These are phyloP conservation scores for Trichechus manatus DNA, from an alignment of 2,113 vertebrate genomes.

Conservation along the genomic window DNA sequence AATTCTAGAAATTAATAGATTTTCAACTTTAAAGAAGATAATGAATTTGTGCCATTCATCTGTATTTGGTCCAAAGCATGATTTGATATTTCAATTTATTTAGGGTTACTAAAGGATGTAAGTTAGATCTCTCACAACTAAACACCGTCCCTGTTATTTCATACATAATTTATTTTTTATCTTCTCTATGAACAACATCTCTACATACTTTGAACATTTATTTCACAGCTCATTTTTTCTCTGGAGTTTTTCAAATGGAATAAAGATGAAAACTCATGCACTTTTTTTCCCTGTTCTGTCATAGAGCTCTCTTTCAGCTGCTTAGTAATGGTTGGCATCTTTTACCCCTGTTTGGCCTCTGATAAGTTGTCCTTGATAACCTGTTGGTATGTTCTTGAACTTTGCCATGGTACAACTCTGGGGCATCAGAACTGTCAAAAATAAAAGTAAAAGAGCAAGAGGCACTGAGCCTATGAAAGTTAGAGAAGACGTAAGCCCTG, in stretches of 20 bases:
- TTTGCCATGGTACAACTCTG: conserved; percentile 66
- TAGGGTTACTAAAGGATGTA: not conserved
- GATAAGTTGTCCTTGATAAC: conserved; percentile 69
- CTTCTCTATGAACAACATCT: not conserved
- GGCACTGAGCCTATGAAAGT: conserved; percentile 58
- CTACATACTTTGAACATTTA: not conserved
- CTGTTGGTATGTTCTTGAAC: conserved; percentile 78
- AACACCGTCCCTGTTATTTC: not conserved
- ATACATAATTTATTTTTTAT: not conserved
- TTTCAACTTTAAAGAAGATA: not conserved
- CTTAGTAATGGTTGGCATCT: conserved; percentile 69
- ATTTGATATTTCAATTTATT: not conserved
- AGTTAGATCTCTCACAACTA: not conserved
- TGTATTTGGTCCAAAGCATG: not conserved
- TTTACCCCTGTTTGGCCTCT: conserved; percentile 65
- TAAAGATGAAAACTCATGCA: not conserved
- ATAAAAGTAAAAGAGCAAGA: conserved; percentile 69
- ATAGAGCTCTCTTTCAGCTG: conserved; percentile 40
- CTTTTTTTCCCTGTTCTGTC: not conserved
- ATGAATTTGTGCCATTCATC: not conserved
- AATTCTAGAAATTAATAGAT: not conserved
- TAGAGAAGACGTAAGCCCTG: conserved; percentile 74
- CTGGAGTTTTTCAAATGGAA: not conserved
- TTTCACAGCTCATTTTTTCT: not conserved
- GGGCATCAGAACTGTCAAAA: conserved; percentile 81